Conservation (phyloP, 2,113 vertebrate genomes). For the Phoenicopterus ruber region DNA sequence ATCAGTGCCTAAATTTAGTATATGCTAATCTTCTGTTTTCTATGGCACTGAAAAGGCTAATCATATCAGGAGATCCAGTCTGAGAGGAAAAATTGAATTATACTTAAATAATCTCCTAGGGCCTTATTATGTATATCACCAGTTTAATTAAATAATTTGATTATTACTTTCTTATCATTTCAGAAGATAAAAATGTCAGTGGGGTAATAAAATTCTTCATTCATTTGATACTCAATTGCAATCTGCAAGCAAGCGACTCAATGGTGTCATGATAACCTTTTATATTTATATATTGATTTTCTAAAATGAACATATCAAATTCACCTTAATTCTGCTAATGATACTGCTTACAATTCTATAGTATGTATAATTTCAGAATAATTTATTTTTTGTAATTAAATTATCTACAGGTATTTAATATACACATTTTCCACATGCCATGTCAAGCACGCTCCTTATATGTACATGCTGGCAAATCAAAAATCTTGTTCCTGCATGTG, state of each 20-base stretch:
- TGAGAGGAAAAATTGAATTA: constrained; percentile 21
- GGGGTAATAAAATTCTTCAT: not conserved
- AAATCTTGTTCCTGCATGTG: not conserved
- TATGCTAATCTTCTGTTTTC: constrained; percentile 33
- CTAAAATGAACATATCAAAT: not conserved
- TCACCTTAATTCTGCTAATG: not conserved
- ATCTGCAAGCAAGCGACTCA: not conserved
- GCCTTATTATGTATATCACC: not conserved
- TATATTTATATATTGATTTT: not conserved
- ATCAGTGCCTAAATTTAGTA: constrained; percentile 55
- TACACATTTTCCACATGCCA: not conserved
- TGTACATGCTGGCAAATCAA: not conserved
- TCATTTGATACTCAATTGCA: not conserved
- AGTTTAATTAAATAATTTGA: not conserved
- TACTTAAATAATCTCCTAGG: not conserved
- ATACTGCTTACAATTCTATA: not conserved
- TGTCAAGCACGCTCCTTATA: not conserved
- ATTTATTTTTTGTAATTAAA: not conserved
- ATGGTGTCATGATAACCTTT: not conserved
- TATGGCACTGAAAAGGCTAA: constrained; percentile 43
- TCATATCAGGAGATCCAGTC: constrained; percentile 21
- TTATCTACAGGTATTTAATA: not conserved
- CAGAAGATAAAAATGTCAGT: not conserved
- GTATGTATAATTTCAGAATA: not conserved
- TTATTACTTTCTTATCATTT: not conserved